A percentile compares a stretch with the other conserved stretches of the same genome.
Evolutionary conservation across 2,797 vertebrate species (phyloP).

Genomic region (Harpagifer antarcticus): DNA sequence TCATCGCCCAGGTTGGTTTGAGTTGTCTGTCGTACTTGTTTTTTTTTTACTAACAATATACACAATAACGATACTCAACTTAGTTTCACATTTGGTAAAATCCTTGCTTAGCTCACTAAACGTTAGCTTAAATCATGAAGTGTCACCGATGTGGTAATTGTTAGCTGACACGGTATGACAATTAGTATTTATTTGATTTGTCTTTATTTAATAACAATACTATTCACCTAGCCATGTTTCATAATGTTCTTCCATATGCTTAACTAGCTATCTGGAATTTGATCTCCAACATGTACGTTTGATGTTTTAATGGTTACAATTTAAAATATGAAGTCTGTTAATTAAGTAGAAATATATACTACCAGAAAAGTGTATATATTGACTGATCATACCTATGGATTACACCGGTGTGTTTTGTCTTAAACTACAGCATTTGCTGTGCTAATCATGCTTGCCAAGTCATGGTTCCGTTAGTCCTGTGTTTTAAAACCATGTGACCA

Average conservation of each 20-base stretch:
- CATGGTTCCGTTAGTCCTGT: slow-evolving; percentile 80
- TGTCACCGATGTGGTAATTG: slow-evolving; percentile 34
- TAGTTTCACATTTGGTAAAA: slow-evolving; percentile 20
- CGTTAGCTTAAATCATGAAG: slow-evolving; percentile 59
- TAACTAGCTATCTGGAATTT: not conserved
- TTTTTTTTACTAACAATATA: slow-evolving; percentile 10
- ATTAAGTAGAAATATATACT: not conserved
- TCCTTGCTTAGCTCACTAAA: slow-evolving; percentile 37
- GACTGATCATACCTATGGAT: not conserved
- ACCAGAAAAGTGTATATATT: not conserved
- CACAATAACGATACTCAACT: not conserved
- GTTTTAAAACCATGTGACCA: slow-evolving; percentile 84
- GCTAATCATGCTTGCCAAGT: slow-evolving; percentile 77
- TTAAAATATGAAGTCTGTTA: not conserved
- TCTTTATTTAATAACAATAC: not conserved
- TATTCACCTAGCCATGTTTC: rapidly evolving
- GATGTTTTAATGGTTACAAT: not conserved
- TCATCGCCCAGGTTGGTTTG: slow-evolving; percentile 66
- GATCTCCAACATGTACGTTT: slow-evolving; percentile 2
- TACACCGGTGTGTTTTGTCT: slow-evolving; percentile 11
- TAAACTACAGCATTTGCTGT: slow-evolving; percentile 26
- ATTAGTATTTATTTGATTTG: not conserved
- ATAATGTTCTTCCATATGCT: not conserved
- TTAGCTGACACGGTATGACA: not conserved
- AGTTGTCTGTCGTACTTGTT: not conserved